These are phyloP conservation scores for Marisa cornuarietis DNA, from an alignment of 1,140 invertebrate species.

Conservation along the genomic window DNA sequence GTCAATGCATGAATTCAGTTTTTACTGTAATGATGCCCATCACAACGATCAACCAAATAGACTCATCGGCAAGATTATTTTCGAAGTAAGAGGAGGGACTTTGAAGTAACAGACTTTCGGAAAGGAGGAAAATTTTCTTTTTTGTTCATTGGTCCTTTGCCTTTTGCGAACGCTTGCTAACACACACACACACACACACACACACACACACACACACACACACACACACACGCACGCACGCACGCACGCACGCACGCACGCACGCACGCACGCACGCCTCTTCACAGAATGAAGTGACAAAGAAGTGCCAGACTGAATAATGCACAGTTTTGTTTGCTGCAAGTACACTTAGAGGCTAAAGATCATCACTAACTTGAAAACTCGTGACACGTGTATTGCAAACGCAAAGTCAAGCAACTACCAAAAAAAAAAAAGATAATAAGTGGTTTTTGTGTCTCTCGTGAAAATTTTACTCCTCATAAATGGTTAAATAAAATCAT, in stretches of 20 bases:
- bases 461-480: background rate
- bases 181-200: conserved; percentile 12
- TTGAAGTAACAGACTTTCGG: background rate
- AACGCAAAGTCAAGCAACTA: background rate
- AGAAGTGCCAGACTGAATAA: background rate
- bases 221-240: conserved; percentile 12
- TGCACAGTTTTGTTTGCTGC: background rate
- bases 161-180: background rate
- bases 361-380: background rate
- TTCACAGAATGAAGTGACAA: background rate
- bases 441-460: background rate
- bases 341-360: background rate
- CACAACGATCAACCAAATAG: too few relatives aligned
- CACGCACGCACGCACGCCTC: background rate
- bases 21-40: background rate
- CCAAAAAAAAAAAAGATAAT: background rate
- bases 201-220: conserved; percentile 14
- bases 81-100: background rate
- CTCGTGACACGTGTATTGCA: background rate
- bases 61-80: background rate
- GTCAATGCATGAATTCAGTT: background rate
- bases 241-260: too few relatives aligned
- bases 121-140: background rate
- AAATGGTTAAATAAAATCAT: background rate
- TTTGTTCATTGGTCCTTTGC: background rate